Conservation (phyloP, 2,888 invertebrate genomes). For the Calephelis perditalis region DNA sequence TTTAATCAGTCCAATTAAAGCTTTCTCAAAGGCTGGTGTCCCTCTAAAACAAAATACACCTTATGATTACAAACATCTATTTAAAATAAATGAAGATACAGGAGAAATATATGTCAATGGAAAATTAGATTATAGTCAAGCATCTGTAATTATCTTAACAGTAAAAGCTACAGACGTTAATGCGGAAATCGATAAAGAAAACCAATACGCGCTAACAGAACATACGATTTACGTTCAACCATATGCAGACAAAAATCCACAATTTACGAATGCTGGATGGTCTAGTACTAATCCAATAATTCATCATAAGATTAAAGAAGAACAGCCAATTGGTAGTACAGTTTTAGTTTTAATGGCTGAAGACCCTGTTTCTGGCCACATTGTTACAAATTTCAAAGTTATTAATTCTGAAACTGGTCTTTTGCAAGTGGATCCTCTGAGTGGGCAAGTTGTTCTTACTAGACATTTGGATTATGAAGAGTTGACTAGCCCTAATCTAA, state of each 20-base stretch:
- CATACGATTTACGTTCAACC: slow-evolving; percentile 88
- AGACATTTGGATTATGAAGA: slow-evolving; percentile 88
- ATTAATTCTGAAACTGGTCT: slow-evolving; percentile 74
- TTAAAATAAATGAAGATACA: slow-evolving; percentile 82
- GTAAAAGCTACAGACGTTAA: slow-evolving; percentile 84
- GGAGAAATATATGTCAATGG: slow-evolving; percentile 84
- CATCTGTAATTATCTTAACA: slow-evolving; percentile 85
- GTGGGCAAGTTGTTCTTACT: slow-evolving; percentile 86
- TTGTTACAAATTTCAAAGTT: slow-evolving; percentile 79
- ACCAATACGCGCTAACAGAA: slow-evolving; percentile 82
- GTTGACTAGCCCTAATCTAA: slow-evolving; percentile 77
- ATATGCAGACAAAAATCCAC: slow-evolving; percentile 86
- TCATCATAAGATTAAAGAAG: slow-evolving; percentile 83
- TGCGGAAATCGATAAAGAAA: slow-evolving; percentile 81
- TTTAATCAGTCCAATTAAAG: slow-evolving; percentile 82
- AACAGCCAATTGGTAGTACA: slow-evolving; percentile 85
- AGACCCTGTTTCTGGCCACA: slow-evolving; percentile 82
- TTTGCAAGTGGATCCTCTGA: slow-evolving; percentile 79
- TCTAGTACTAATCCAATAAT: slow-evolving; percentile 83
- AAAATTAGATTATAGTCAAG: slow-evolving; percentile 83
- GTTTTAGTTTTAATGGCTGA: slow-evolving; percentile 83
- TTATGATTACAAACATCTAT: slow-evolving; percentile 82
- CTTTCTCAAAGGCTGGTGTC: slow-evolving; percentile 86
- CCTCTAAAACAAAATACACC: slow-evolving; percentile 78
- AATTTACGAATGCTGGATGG: slow-evolving; percentile 86